Evolutionary conservation across 2,113 vertebrate genomes (phyloP).

Genomic region (Chitala chitala): DNA sequence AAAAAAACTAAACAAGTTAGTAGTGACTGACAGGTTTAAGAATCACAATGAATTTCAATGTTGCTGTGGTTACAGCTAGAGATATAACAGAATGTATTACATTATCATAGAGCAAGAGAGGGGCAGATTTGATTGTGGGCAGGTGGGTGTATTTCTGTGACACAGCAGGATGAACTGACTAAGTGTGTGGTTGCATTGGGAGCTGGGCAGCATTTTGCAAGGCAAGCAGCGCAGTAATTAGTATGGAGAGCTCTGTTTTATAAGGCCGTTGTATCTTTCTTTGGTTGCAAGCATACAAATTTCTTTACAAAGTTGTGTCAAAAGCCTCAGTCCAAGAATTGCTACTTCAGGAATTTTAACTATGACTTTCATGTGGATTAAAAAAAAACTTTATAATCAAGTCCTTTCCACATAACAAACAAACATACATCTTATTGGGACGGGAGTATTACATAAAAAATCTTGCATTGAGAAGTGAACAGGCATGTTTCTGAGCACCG

Average conservation of each 20-base stretch:
- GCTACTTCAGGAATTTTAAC: conserved; percentile 37
- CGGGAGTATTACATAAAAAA: neutral
- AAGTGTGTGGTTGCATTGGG: neutral
- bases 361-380: conserved; percentile 38
- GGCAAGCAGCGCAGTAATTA: conserved; percentile 36
- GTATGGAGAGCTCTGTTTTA: conserved; percentile 34
- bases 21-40: neutral
- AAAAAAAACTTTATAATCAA: conserved; percentile 20
- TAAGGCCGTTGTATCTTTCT: conserved; percentile 30
- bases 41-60: no score
- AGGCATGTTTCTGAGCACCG: no score
- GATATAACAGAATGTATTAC: no score
- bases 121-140: no score
- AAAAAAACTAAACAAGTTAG: neutral
- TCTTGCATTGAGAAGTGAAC: neutral
- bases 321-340: conserved; percentile 26
- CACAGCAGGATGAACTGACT: neutral
- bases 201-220: conserved; percentile 2
- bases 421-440: neutral
- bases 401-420: conserved; percentile 16
- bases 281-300: conserved; percentile 22
- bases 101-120: no score
- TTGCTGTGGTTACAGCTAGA: no score
- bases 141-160: neutral
- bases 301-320: conserved; percentile 23